Evolutionary conservation across 2,797 vertebrate species (phyloP).

Genomic region (Capromys pilorides): DNA sequence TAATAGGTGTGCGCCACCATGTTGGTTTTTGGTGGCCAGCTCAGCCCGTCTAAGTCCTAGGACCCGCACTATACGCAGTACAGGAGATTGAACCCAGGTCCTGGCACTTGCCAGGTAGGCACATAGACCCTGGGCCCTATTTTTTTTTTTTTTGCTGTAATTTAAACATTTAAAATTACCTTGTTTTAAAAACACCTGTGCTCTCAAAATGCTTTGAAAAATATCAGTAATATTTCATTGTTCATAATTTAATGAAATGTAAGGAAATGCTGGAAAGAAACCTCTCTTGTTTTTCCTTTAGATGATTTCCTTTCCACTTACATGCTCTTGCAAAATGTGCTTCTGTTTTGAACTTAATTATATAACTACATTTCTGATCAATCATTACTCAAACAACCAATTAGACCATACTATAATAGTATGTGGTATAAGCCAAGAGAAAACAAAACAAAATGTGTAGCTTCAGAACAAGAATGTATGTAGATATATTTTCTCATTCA

Average conservation of each 20-base stretch:
- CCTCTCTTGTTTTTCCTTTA: not conserved
- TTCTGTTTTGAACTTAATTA: not conserved
- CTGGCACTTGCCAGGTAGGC: too few relatives aligned
- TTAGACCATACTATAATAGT: not conserved
- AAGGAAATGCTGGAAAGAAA: slow-evolving; percentile 38
- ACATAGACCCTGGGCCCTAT: too few relatives aligned
- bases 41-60: too few relatives aligned
- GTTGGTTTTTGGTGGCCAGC: too few relatives aligned
- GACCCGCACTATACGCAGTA: too few relatives aligned
- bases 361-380: slow-evolving; percentile 37
- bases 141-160: slow-evolving; percentile 27
- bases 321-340: not conserved
- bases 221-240: slow-evolving; percentile 33
- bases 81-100: too few relatives aligned
- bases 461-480: not conserved
- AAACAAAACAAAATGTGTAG: not conserved
- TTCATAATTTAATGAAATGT: slow-evolving; percentile 52
- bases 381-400: not conserved
- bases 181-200: slow-evolving; percentile 29
- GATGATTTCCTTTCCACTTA: slow-evolving; percentile 22
- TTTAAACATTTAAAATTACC: slow-evolving; percentile 46
- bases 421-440: not conserved
- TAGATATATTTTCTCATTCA: not conserved
- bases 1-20: too few relatives aligned
- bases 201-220: slow-evolving; percentile 48